Conservation (phyloP, 1,140 invertebrate genomes). For the Drosophila novamexicana region DNA sequence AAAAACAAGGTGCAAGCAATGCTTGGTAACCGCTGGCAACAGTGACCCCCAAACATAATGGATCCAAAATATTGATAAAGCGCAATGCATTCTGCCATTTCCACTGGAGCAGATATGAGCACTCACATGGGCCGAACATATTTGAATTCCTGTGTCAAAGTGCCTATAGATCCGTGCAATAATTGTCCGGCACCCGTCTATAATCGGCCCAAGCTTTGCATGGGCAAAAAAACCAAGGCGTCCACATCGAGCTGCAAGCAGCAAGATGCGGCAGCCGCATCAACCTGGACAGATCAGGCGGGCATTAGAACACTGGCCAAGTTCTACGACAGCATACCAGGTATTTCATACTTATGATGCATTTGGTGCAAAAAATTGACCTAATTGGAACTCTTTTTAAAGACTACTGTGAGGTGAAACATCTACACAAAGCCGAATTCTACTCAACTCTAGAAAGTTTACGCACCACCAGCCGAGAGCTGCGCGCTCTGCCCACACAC, state of each 20-base stretch:
- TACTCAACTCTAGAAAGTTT: constrained; percentile 73
- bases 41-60: constrained; percentile 45
- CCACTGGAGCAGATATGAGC: constrained; percentile 47
- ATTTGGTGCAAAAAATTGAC: too few relatives aligned
- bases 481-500: constrained; percentile 49
- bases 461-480: constrained; percentile 69
- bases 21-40: constrained; percentile 66
- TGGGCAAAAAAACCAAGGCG: constrained; percentile 52
- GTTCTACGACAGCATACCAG: constrained; percentile 83
- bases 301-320: constrained; percentile 75
- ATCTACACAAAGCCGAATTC: constrained; percentile 77
- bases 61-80: constrained; percentile 72
- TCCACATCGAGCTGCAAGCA: constrained; percentile 1
- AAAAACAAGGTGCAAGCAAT: constrained; percentile 62
- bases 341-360: constrained; percentile 19
- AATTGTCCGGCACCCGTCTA: constrained; percentile 82
- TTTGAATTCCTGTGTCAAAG: constrained; percentile 77
- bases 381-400: not conserved
- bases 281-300: constrained; percentile 58
- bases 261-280: constrained; percentile 1
- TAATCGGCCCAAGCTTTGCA: constrained; percentile 73
- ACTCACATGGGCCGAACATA: constrained; percentile 53
- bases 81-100: constrained; percentile 47
- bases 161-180: constrained; percentile 81
- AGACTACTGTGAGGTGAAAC: constrained; percentile 83